Evolutionary conservation across 2,797 vertebrate species (phyloP).

Genomic region (Xerus rutilus): DNA sequence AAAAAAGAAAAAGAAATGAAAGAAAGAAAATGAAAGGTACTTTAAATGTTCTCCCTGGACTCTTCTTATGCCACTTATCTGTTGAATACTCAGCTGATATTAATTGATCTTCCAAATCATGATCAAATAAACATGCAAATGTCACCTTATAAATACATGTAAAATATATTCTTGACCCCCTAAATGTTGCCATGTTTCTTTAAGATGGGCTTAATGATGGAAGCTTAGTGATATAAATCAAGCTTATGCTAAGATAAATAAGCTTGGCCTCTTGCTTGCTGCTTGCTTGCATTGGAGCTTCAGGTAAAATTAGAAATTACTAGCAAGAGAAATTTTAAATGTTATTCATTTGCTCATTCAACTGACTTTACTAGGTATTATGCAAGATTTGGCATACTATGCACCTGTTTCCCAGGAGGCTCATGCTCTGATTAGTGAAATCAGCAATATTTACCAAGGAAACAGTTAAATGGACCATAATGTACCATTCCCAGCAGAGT

Average conservation of each 20-base stretch:
- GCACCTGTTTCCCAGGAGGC: not conserved
- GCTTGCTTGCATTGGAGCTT: conserved; percentile 57
- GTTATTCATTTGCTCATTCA: not conserved
- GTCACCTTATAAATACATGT: not conserved
- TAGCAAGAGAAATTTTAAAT: conserved; percentile 28
- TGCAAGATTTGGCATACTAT: not conserved
- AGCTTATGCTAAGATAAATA: not conserved
- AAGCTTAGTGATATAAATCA: not conserved
- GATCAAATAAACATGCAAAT: not conserved
- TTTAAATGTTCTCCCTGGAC: not conserved
- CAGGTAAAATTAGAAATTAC: conserved; percentile 3
- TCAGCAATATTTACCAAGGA: not conserved
- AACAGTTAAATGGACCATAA: not conserved
- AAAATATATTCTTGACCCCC: not conserved
- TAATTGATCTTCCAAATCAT: conserved; percentile 33
- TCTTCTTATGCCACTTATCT: not conserved
- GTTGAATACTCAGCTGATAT: not conserved
- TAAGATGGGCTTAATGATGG: not conserved
- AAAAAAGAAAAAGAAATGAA: too few species aligned
- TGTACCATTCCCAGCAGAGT: not conserved
- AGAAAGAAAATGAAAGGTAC: too few species aligned
- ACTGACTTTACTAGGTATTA: not conserved
- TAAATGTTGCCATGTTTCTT: not conserved
- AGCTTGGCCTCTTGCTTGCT: conserved; percentile 40
- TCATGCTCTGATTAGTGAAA: not conserved